These are phyloP conservation scores for Sinopyrophorus schimmeli DNA, from an alignment of 2,888 invertebrate species.

Conservation along the genomic window DNA sequence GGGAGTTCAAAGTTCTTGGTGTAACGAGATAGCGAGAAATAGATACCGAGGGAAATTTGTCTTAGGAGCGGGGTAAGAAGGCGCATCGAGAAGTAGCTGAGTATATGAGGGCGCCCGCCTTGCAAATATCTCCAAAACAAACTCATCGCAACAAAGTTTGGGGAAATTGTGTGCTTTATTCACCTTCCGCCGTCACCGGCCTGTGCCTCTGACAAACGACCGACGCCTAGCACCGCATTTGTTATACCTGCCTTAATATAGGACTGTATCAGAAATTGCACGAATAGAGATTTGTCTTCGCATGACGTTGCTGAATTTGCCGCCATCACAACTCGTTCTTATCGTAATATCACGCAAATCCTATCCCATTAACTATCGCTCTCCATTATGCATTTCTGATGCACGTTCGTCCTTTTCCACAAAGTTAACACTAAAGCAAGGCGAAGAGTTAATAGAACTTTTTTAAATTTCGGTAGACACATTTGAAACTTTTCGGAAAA, in stretches of 20 bases:
- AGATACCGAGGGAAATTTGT: constrained; percentile 53
- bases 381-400: constrained; percentile 5
- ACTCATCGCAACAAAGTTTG: constrained; percentile 40
- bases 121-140: constrained; percentile 42
- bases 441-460: too few relatives aligned
- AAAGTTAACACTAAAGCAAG: too few relatives aligned
- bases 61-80: constrained; percentile 39
- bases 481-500: too few relatives aligned
- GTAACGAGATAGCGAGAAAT: constrained; percentile 53
- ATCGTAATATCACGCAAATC: constrained; percentile 20
- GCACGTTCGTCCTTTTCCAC: too few relatives aligned
- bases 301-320: constrained; percentile 44
- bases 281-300: constrained; percentile 48
- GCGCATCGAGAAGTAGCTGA: constrained; percentile 29
- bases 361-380: constrained; percentile 6
- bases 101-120: constrained; percentile 39
- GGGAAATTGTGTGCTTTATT: constrained; percentile 40
- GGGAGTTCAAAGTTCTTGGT: constrained; percentile 52
- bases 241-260: constrained; percentile 49
- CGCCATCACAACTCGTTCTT: constrained; percentile 31
- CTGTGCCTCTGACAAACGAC: constrained; percentile 46
- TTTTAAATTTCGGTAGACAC: too few relatives aligned
- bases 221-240: constrained; percentile 44
- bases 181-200: constrained; percentile 38
- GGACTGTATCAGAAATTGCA: constrained; percentile 50